These are phyloP conservation scores for Meriones psammophilus DNA, from an alignment of 2,797 vertebrate genomes.

Conservation along the genomic window DNA sequence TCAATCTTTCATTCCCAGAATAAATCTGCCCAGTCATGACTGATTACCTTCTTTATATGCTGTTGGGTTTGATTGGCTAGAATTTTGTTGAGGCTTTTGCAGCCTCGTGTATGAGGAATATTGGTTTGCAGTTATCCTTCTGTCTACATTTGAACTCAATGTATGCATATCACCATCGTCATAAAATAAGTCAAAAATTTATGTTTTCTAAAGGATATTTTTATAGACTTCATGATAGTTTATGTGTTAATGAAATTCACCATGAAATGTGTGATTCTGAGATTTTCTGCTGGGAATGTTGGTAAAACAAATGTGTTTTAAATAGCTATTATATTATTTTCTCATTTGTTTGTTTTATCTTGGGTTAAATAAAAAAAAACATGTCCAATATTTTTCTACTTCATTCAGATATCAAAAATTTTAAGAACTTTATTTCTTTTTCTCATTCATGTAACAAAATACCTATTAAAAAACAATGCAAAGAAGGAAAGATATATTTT, in stretches of 20 bases:
- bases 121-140: neutral
- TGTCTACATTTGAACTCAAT: neutral
- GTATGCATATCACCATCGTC: neutral
- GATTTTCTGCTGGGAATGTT: neutral
- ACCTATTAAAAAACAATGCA: neutral
- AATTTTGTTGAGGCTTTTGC: slow-evolving; percentile 52
- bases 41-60: slow-evolving; percentile 49
- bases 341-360: slow-evolving; percentile 15
- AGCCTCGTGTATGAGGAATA: neutral
- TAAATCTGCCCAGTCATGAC: slow-evolving; percentile 30
- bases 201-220: neutral
- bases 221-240: neutral
- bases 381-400: neutral
- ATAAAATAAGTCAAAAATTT: neutral
- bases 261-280: neutral
- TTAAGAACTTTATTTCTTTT: neutral
- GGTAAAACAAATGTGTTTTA: neutral
- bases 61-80: slow-evolving; percentile 40
- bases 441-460: neutral
- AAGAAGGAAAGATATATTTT: neutral
- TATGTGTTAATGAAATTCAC: neutral
- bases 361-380: neutral
- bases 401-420: neutral
- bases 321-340: neutral
- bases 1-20: slow-evolving; percentile 55